These are phyloP conservation scores for Rhinolophus sinicus DNA, from an alignment of 2,113 vertebrate genomes.

Conservation along the genomic window DNA sequence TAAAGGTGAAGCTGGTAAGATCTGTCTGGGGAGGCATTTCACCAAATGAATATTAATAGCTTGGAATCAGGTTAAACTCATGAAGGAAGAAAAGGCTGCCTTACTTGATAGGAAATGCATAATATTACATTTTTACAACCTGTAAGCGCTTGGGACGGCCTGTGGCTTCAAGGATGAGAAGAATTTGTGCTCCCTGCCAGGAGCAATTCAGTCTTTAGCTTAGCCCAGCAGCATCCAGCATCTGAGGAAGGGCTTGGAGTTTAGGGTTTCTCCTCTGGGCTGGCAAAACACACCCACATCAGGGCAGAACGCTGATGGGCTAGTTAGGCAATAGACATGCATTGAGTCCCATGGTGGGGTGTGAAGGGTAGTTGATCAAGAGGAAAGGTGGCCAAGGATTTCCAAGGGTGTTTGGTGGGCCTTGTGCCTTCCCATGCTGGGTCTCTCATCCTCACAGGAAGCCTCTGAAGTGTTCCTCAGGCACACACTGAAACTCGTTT, in stretches of 20 bases:
- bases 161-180: not conserved
- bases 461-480: not conserved
- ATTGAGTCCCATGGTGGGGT: not conserved
- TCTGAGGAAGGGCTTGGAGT: not conserved
- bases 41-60: slow-evolving; percentile 67
- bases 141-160: not conserved
- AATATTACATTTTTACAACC: slow-evolving; percentile 41
- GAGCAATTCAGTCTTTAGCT: not conserved
- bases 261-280: not conserved
- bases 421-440: not conserved
- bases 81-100: not conserved
- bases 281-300: not conserved
- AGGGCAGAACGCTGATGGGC: not conserved
- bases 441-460: not conserved
- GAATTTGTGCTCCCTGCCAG: not conserved
- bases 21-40: slow-evolving; percentile 43
- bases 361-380: not conserved
- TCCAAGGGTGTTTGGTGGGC: not conserved
- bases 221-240: not conserved
- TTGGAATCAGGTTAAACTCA: slow-evolving; percentile 54
- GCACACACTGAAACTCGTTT: not conserved
- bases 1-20: slow-evolving; percentile 33
- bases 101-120: slow-evolving; percentile 6
- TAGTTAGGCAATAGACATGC: not conserved
- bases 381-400: not conserved